A percentile compares a stretch with the other conserved stretches of the same genome.
These are phyloP conservation scores for Plectropomus leopardus DNA, from an alignment of 2,113 vertebrate genomes.

Conservation along the genomic window DNA sequence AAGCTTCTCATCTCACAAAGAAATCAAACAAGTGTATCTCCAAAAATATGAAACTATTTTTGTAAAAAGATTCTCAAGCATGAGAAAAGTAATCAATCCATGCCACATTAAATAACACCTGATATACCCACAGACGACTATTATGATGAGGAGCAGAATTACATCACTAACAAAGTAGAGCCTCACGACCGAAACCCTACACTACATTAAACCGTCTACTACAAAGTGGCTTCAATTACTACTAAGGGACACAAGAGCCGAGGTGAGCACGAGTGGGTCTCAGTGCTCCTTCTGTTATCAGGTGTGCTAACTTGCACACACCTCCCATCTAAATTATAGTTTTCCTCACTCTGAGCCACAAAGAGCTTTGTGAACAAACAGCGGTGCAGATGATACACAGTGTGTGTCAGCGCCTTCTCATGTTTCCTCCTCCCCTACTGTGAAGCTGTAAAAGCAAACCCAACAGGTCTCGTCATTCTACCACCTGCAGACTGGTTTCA, in stretches of 20 bases:
- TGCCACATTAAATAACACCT: not conserved
- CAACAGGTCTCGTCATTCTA: conserved; percentile 31
- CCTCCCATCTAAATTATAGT: conserved; percentile 57
- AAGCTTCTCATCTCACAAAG: not conserved
- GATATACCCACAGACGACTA: not conserved
- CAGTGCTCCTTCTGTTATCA: conserved; percentile 38
- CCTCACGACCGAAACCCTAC: conserved; percentile 21
- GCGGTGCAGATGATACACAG: conserved; percentile 36
- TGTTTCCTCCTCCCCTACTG: conserved; percentile 58
- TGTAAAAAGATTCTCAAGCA: not conserved
- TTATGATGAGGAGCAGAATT: not conserved
- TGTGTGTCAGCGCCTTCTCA: conserved; percentile 65
- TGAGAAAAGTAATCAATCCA: not conserved
- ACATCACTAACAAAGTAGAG: not conserved
- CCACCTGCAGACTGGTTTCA: conserved; percentile 14
- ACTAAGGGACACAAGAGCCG: conserved; percentile 5
- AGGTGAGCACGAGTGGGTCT: conserved; percentile 22
- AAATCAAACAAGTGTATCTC: not conserved
- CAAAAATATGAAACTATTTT: not conserved
- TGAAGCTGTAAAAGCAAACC: conserved; percentile 26
- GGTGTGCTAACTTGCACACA: conserved; percentile 30
- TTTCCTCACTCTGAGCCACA: conserved; percentile 29
- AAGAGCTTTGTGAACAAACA: conserved; percentile 68
- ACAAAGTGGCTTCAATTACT: conserved; percentile 59
- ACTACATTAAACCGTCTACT: conserved; percentile 23